Evolutionary conservation across 2,113 vertebrate genomes (phyloP), one percentile per base, ranked within the genome.

Genomic region (Phylloscopus trochiloides): DNA sequence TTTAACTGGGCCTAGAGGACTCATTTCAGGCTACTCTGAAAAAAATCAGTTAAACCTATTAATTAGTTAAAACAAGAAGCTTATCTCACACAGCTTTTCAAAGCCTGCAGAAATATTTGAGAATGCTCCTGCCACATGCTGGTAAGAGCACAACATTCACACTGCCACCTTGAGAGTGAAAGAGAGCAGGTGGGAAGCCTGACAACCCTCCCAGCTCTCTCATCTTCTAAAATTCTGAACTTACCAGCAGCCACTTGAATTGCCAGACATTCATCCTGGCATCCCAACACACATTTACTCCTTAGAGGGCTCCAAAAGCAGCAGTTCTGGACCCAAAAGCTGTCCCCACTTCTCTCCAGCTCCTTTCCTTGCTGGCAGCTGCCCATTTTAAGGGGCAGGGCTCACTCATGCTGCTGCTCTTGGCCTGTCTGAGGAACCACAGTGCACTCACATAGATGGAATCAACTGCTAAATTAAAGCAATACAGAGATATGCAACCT

Each of bases 401-500:
- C 50, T 87, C 57, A 38, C 43, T 77, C 40, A 28, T 1, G 15
- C 55, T 68, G 73, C 73, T 85, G n/a, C 68, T 61, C 58, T 10
- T 22, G 31, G 54, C 20, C 65, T 18, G 12, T 8, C 34, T 71
- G 16, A 72, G 57, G 36, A 92, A 47, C 5, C 26, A 42, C 48
- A 58, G 12, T 11, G 31, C 0, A 3, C 18, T 6, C 50, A 58
- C 7, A 38, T 4, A 17, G 2, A 22, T 3, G 7, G 79, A 62
- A 40, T 17, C 28, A 85, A 5, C 12, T 32, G 18, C 6, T 1
- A 1, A 36, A 76, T 43, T 51, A 57, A 79, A 73, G 48, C 48
- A 79, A 12, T 47, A 25, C 31, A 86, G 45, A 36, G 31, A 78
- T 2, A 14, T 43, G 47, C 28, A 68, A 36, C 43, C 24, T 71